Evolutionary conservation across 2,113 vertebrate species (phyloP).

Genomic region (Lethenteron camtschaticum): DNA sequence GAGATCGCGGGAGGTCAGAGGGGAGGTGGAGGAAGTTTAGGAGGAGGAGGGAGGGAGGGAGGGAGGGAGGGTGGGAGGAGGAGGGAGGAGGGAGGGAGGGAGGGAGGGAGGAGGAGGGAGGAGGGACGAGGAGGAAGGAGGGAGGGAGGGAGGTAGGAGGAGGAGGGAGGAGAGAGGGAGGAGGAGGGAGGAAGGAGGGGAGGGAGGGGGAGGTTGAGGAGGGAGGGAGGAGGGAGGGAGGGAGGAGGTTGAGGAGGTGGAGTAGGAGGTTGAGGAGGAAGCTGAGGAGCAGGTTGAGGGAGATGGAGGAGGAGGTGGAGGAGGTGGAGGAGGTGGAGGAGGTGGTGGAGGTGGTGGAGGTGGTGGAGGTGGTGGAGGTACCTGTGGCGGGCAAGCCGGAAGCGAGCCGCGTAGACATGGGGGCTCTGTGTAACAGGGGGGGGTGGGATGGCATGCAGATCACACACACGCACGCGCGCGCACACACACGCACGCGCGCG

Average conservation of each 20-base stretch:
- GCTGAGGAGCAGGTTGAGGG: neutral
- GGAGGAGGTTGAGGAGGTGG: neutral
- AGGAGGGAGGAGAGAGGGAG: rapidly evolving
- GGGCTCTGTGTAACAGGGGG: neutral
- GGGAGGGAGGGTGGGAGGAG: neutral
- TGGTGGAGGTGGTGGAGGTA: neutral
- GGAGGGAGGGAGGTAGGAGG: neutral
- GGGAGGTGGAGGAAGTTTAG: neutral
- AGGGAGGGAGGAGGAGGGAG: neutral
- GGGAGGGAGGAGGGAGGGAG: too few species aligned
- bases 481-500: too few species aligned
- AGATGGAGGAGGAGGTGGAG: neutral
- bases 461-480: too few species aligned
- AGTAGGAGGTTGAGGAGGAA: neutral
- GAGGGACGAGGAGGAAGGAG: neutral
- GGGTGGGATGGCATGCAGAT: too few species aligned
- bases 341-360: neutral
- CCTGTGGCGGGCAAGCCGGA: neutral
- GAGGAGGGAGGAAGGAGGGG: rapidly evolving
- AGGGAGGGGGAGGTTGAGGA: neutral
- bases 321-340: neutral
- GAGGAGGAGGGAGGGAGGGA: neutral
- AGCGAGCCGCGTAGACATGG: neutral
- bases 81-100: neutral
- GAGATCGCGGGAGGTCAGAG: rapidly evolving